phyloP scores from a whole-genome alignment of 2,888 invertebrate genomes.

The Oxytorus armatus region DNA sequence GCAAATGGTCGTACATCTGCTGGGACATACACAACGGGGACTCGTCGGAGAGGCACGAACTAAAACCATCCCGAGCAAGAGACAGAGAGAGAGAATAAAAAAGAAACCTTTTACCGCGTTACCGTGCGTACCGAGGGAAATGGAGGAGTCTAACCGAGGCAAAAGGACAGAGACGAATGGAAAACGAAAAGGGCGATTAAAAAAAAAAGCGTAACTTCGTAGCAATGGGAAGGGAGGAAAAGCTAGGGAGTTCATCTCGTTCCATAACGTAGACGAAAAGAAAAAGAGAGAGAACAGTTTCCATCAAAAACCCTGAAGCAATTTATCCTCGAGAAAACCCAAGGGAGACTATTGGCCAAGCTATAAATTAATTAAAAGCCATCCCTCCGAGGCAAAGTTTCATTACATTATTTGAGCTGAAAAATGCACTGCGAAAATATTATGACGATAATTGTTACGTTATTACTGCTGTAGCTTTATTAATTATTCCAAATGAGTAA shows the following conservation, averaged over 20 bases:
- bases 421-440: too few species aligned
- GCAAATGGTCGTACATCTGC: slow-evolving; percentile 83
- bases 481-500: too few species aligned
- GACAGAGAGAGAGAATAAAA: slow-evolving; percentile 4
- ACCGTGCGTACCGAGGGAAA: slow-evolving; percentile 28
- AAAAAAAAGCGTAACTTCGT: slow-evolving; percentile 19
- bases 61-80: slow-evolving; percentile 39
- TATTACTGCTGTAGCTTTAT: too few species aligned
- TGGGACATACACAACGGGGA: slow-evolving; percentile 72
- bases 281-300: background rate
- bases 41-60: slow-evolving; percentile 60
- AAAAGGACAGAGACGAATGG: slow-evolving; percentile 26
- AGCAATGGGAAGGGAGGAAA: slow-evolving; percentile 14
- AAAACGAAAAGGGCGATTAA: slow-evolving; percentile 28
- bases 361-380: slow-evolving; percentile 5
- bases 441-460: too few species aligned
- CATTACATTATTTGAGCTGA: too few species aligned
- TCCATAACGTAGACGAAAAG: background rate
- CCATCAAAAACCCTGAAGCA: slow-evolving; percentile 1
- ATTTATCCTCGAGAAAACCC: slow-evolving; percentile 11
- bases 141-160: slow-evolving; percentile 8
- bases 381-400: too few species aligned
- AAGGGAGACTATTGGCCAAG: background rate
- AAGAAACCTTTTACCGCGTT: slow-evolving; percentile 9
- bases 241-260: slow-evolving; percentile 25